Percentiles rank a stretch among this genome's conserved stretches.
phyloP scores from a whole-genome alignment of 2,888 invertebrate species.

The Onchidella celtica region DNA sequence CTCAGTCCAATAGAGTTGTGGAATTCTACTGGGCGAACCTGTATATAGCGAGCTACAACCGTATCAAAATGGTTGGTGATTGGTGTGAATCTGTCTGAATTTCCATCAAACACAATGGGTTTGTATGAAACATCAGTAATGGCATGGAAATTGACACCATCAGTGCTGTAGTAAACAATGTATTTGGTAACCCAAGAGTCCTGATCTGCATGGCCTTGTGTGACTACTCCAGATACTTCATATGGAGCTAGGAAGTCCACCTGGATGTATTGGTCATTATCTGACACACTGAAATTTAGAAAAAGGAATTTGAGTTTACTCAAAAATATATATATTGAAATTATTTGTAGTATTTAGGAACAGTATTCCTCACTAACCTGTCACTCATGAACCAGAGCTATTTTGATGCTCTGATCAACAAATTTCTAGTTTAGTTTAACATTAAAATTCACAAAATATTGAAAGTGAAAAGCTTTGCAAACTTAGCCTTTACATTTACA shows the following conservation, averaged over 20 bases:
- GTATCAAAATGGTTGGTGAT: constrained; percentile 51
- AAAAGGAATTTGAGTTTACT: too few relatives aligned
- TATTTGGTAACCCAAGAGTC: constrained; percentile 65
- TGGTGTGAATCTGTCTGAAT: constrained; percentile 56
- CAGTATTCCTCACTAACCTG: too few relatives aligned
- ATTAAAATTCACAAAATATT: too few relatives aligned
- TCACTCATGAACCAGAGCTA: too few relatives aligned
- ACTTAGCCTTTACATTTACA: too few relatives aligned
- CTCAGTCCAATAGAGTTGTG: constrained; percentile 64
- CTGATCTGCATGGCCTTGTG: constrained; percentile 61
- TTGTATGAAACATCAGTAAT: constrained; percentile 4
- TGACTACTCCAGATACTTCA: constrained; percentile 64
- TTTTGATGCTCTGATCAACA: too few relatives aligned
- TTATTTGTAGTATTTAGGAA: too few relatives aligned
- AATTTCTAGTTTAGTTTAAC: too few relatives aligned
- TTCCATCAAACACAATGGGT: constrained; percentile 81
- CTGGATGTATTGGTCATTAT: constrained; percentile 65
- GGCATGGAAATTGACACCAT: constrained; percentile 61
- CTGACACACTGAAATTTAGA: constrained; percentile 36
- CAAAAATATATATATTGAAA: too few relatives aligned
- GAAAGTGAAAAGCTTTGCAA: too few relatives aligned
- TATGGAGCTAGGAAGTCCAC: constrained; percentile 65
- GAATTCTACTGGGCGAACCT: constrained; percentile 79
- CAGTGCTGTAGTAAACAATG: constrained; percentile 63
- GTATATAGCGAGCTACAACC: constrained; percentile 62